A percentile compares a stretch with the other conserved stretches of the same genome.
Evolutionary conservation across 2,113 vertebrate genomes (phyloP).

Genomic region (Diadophis punctatus): DNA sequence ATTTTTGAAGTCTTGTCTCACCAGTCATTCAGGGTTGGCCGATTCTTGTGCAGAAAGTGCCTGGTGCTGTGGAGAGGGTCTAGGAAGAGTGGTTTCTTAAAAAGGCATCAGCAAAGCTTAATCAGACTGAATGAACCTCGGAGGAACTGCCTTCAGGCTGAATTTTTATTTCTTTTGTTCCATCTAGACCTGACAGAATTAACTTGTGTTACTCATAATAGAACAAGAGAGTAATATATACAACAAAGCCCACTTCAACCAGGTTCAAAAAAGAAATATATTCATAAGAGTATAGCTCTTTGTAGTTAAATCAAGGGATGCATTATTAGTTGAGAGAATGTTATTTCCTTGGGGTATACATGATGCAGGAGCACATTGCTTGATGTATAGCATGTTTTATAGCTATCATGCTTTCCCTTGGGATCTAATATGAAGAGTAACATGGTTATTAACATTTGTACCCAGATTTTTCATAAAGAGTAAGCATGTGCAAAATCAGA

Average conservation of each 20-base stretch:
- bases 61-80: not conserved
- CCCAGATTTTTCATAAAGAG: not conserved
- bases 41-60: not conserved
- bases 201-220: constrained; percentile 30
- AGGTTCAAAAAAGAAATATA: constrained; percentile 10
- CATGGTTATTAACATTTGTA: not conserved
- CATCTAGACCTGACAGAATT: constrained; percentile 38
- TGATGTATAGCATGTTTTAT: constrained; percentile 37
- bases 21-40: constrained; percentile 4
- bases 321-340: constrained; percentile 22
- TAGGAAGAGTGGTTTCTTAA: constrained; percentile 14
- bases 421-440: not conserved
- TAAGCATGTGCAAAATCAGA: not conserved
- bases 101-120: constrained; percentile 16
- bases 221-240: constrained; percentile 16
- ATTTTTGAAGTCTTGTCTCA: not conserved
- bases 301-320: constrained; percentile 25
- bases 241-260: constrained; percentile 7
- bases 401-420: not conserved
- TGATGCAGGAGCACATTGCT: not conserved
- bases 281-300: constrained; percentile 5
- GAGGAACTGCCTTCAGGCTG: constrained; percentile 3
- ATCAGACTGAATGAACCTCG: constrained; percentile 8
- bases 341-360: not conserved
- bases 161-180: constrained; percentile 41